Conservation (phyloP, 2,113 vertebrate species). For the Pelecanoides urinatrix region DNA sequence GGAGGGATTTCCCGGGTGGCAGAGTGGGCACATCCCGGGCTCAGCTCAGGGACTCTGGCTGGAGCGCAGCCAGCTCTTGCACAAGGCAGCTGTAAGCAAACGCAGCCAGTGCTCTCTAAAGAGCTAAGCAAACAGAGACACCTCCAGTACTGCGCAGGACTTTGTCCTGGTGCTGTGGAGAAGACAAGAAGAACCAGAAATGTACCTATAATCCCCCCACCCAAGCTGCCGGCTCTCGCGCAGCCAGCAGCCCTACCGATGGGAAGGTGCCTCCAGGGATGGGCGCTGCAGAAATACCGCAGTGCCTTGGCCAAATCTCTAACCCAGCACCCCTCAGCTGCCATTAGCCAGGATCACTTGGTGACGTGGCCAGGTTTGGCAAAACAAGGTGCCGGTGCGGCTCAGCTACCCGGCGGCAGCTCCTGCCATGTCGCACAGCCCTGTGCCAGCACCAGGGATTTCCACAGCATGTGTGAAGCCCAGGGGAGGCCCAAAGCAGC, state of each 20-base stretch:
- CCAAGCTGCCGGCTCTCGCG: accelerated
- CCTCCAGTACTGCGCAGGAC: background rate
- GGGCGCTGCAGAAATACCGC: accelerated
- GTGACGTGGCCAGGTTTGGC: background rate
- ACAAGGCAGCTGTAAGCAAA: background rate
- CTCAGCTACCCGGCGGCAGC: accelerated
- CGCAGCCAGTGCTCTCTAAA: background rate
- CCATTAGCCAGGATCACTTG: background rate
- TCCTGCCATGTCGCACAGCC: background rate
- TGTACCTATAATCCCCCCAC: too few species aligned
- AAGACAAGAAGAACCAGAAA: background rate
- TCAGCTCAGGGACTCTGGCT: accelerated
- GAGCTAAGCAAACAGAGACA: background rate
- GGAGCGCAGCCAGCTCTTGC: background rate
- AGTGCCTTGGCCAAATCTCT: background rate
- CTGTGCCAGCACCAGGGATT: background rate
- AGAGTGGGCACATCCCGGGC: background rate
- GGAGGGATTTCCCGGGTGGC: background rate
- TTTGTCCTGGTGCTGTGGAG: background rate
- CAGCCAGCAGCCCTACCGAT: accelerated
- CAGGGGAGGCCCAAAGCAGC: background rate
- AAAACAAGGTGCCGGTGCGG: accelerated
- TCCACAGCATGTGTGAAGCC: background rate
- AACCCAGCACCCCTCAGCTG: background rate
- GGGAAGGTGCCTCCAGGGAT: background rate